Evolutionary conservation across 1,140 invertebrate species (phyloP).

Genomic region (Planococcus citri): DNA sequence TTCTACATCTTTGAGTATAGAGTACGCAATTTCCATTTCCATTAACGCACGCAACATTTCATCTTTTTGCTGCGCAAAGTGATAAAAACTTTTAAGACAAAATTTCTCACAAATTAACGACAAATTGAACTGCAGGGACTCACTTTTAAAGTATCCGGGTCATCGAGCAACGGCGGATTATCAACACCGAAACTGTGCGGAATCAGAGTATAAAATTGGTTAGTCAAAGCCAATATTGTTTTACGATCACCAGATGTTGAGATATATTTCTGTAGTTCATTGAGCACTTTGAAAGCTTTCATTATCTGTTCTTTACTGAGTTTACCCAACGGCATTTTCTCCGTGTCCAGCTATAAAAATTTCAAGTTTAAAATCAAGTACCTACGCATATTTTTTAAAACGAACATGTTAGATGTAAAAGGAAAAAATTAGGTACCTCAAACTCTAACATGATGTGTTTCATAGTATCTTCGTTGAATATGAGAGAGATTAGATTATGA

Average conservation of each 20-base stretch:
- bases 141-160: constrained; percentile 58
- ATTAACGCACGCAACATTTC: constrained; percentile 64
- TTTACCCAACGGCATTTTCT: constrained; percentile 96
- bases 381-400: constrained; percentile 4
- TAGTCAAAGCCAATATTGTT: constrained; percentile 64
- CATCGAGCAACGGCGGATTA: constrained; percentile 67
- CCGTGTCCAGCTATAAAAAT: constrained; percentile 65
- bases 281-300: constrained; percentile 68
- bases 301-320: constrained; percentile 83
- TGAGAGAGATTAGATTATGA: constrained; percentile 68
- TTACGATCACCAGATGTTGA: constrained; percentile 38
- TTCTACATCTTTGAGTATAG: constrained; percentile 51
- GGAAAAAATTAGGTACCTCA: constrained; percentile 55
- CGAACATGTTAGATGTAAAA: background rate
- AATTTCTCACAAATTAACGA: no score
- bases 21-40: constrained; percentile 93
- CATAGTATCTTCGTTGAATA: constrained; percentile 89
- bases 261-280: constrained; percentile 57
- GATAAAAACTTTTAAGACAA: no score
- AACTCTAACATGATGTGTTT: constrained; percentile 86
- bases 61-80: constrained; percentile 49
- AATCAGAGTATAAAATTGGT: constrained; percentile 86
- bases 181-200: constrained; percentile 87
- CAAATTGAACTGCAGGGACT: background rate
- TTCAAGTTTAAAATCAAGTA: no score